Evolutionary conservation across 2,888 invertebrate species (phyloP), one percentile per base, ranked within the genome.

Genomic region (Octonoba sinensis): DNA sequence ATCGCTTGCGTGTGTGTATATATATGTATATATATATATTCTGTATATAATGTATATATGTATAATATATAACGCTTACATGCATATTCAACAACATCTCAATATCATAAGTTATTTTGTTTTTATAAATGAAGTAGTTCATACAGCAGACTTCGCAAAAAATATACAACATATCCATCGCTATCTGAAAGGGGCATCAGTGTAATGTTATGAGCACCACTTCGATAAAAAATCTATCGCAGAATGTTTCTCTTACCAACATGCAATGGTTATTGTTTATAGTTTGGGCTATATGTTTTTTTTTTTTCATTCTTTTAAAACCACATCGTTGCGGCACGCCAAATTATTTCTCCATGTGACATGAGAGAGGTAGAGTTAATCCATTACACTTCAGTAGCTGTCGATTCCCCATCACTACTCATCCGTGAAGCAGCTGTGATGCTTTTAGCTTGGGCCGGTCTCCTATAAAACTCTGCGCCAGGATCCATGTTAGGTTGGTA

Each of bases 51-150:
- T 46, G 18, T 54, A 54, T 69, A 62, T 69, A 51, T 81, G 79
- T 81, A 69, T 81, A 81, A 73, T 74, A 72, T 81, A 73, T 81
- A 72, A 79, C 73, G 79, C 69, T 81, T 81, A 81, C 73, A 81
- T 74, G 71, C 73, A 73, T 79, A 67, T 62, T 73, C 73, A 81
- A 73, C 64, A 73, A 81, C 57, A 73, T 73, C 46, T 64, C 69
- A 56, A 62, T 73, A 73, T 81, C 60, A 74, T 79, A 27, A 47
- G 27, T 69, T 73, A n/a, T 62, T 70, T 27, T 67, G 79, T 73
- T 67, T n/a, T n/a, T 81, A 81, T 57, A 81, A 81, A 81, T 72
- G 60, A 81, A 81, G 46, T 20, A 67, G 66, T 57, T 67, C 56
- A 49, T 67, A 44, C 62, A 22, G 27, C 62, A 54, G 57, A 47